Base-by-base conservation (phyloP, 2,888 invertebrate genomes). In the Horisme vitalbata region DNA sequence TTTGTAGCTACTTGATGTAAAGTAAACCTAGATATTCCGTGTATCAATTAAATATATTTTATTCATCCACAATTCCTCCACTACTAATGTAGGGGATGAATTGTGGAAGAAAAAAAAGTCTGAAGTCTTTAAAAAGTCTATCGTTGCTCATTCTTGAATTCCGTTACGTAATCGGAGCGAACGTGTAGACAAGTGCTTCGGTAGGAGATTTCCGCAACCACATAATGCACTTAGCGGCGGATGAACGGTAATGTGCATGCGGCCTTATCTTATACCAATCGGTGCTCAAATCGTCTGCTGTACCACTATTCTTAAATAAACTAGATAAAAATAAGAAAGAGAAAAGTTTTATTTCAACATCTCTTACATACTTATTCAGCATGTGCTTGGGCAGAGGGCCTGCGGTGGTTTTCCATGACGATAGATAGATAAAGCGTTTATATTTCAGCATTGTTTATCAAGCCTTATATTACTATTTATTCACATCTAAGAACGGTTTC, bases 221-320 rank as follows among this genome's bases (percentile, higher is more conserved):
- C 73, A 62, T 67, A 74, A 73, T 74, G 74, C 74, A 75, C 74
- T 74, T 70, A 71, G 70, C 59, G 57, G 57, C 47, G 62, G 68
- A 68, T 71, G 68, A 73, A 65, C 62, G 61, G 60, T 65, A 61
- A 66, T 71, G 66, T 67, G 63, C 54, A 59, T 58, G 52, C 57
- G 54, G 57, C 52, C 58, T 61, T 61, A 59, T 55, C 52, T 44
- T 26, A 32, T 23, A 10, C 53, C 26, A 44, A 51, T 48, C 48
- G 38, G 38, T 45, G 45, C 45, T 36, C 32, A 27, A 31, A 45
- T 52, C 44, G 50, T 56, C 46, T 47, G 41, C 43, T 20, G 35
- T 48, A 26, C 15, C 32, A 35, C 39, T 18, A 37, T 26, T 12
- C 9, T 8, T 10, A 27, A 41, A 37, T 36, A 36, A 27, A 35